A percentile compares a stretch with the other conserved stretches of the same genome.
Conservation (phyloP, 2,888 invertebrate species). For the Cheilosia grossa region DNA sequence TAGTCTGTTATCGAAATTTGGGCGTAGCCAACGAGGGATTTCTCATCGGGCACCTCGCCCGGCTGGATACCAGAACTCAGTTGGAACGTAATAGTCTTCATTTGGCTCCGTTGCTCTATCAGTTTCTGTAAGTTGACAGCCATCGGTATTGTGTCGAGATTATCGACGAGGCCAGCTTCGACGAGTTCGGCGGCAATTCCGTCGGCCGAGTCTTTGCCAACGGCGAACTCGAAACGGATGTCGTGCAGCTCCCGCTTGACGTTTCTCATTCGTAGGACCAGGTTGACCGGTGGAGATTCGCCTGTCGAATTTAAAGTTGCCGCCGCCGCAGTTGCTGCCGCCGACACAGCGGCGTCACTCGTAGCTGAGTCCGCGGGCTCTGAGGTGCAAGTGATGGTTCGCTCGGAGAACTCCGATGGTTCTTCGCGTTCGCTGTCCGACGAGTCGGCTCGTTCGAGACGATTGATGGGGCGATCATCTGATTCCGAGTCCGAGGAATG, state of each 20-base stretch:
- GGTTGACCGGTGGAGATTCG: conserved; percentile 87
- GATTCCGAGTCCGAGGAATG: conserved; percentile 85
- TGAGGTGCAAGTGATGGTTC: conserved; percentile 83
- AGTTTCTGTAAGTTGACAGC: conserved; percentile 96
- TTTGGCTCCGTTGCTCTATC: conserved; percentile 88
- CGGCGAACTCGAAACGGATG: conserved; percentile 97
- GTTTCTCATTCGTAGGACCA: conserved; percentile 96
- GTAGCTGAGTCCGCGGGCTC: conserved; percentile 78
- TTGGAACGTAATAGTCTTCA: conserved; percentile 93
- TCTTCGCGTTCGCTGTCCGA: conserved; percentile 86
- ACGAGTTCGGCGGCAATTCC: conserved; percentile 97
- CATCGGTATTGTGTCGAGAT: conserved; percentile 95
- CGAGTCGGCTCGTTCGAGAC: conserved; percentile 85
- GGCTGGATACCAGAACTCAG: conserved; percentile 89
- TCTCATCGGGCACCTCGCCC: conserved; percentile 95
- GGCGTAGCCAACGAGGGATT: conserved; percentile 97
- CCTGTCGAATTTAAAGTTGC: conserved; percentile 76
- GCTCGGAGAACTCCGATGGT: conserved; percentile 82
- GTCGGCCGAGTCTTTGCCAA: conserved; percentile 94
- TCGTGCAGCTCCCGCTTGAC: conserved; percentile 96
- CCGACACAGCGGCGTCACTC: conserved; percentile 59
- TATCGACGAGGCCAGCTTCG: conserved; percentile 96
- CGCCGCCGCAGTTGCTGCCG: conserved; percentile 62
- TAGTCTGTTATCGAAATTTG: conserved; percentile 97
- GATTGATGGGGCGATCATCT: conserved; percentile 86